Evolutionary conservation across 1,140 invertebrate species (phyloP).

Genomic region (Diuraphis noxia): DNA sequence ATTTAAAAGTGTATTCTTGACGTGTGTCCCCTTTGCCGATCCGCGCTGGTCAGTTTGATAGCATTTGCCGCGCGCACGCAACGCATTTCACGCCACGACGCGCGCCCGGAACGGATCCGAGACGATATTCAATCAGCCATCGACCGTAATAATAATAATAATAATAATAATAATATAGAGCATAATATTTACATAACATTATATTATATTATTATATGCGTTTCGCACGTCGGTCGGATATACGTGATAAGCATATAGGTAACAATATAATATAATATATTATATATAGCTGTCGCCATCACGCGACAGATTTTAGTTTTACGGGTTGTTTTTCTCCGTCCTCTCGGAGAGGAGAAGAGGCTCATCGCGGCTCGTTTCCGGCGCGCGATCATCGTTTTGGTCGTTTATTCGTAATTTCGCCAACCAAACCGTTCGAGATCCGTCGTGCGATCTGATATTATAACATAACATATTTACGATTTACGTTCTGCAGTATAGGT

Average conservation of each 20-base stretch:
- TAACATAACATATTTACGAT: not conserved
- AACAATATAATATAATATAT: not conserved
- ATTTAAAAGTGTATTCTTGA: constrained; percentile 33
- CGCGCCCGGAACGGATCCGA: not conserved
- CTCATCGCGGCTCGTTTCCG: not conserved
- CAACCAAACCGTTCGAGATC: no score
- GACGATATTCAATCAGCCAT: not conserved
- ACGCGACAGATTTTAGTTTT: not conserved
- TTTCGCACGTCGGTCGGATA: not conserved
- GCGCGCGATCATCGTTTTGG: not conserved
- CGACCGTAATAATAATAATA: no score
- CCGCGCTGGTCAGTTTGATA: constrained; percentile 40
- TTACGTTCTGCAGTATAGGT: not conserved
- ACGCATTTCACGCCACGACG: constrained; percentile 13
- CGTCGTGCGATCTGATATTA: not conserved
- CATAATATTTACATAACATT: no score
- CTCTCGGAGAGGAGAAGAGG: not conserved
- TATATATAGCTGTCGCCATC: not conserved
- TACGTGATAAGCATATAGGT: no score
- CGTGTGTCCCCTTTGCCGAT: constrained; percentile 42
- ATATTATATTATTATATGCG: no score
- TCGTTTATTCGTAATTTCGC: not conserved
- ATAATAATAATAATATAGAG: no score
- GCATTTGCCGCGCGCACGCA: constrained; percentile 24
- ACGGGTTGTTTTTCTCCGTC: not conserved